Evolutionary conservation across 1,140 invertebrate species (phyloP).

Genomic region (Caenorhabditis tropicalis): DNA sequence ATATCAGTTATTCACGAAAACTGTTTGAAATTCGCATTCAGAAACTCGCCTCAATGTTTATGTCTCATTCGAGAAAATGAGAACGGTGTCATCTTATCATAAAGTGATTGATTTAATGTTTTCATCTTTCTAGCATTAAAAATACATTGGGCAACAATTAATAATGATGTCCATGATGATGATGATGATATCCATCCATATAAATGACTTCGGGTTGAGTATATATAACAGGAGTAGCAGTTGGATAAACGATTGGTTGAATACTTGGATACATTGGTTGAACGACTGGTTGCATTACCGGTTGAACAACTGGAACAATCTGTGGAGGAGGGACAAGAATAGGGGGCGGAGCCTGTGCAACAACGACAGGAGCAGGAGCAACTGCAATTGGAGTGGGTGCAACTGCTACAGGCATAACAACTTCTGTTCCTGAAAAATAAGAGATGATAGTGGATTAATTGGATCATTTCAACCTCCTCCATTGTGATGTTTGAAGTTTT

Average conservation of each 20-base stretch:
- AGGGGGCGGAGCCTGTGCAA: conserved; percentile 2
- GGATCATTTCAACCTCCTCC: conserved; percentile 35
- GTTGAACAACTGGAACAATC: conserved; percentile 40
- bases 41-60: conserved; percentile 34
- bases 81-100: conserved; percentile 14
- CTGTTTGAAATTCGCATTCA: no score
- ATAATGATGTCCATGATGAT: conserved; percentile 36
- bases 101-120: neutral
- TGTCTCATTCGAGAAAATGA: neutral
- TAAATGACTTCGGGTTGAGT: conserved; percentile 39
- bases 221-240: neutral
- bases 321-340: conserved; percentile 41
- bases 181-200: conserved; percentile 38
- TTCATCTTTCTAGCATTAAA: neutral
- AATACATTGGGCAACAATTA: neutral
- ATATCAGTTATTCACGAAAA: no score
- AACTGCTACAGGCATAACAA: neutral
- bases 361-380: conserved; percentile 4
- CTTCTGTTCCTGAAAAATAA: neutral
- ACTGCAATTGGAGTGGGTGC: neutral
- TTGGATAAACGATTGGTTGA: neutral
- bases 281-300: neutral
- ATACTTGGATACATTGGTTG: neutral
- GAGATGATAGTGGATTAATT: neutral
- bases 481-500: conserved; percentile 56